phyloP scores from a whole-genome alignment of 2,888 invertebrate species.

The Drosophila parthenogenetica region DNA sequence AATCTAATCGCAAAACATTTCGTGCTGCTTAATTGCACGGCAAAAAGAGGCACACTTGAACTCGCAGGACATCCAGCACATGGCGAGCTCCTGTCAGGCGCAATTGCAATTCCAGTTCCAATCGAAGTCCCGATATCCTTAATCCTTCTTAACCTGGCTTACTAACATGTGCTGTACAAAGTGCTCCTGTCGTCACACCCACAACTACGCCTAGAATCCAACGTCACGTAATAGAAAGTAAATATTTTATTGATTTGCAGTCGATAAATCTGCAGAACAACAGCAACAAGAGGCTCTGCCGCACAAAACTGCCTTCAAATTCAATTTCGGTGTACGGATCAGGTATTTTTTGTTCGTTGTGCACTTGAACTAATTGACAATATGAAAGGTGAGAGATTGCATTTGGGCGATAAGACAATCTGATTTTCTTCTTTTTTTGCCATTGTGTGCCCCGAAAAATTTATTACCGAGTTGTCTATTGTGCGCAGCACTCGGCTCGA shows the following conservation, averaged over 20 bases:
- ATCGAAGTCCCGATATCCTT: background rate
- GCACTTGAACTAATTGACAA: constrained; percentile 80
- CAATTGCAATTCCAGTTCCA: background rate
- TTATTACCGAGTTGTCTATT: constrained; percentile 62
- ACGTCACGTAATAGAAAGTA: constrained; percentile 45
- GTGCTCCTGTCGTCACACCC: constrained; percentile 61
- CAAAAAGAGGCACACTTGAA: constrained; percentile 39
- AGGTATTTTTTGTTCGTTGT: constrained; percentile 41
- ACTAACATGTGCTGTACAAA: constrained; percentile 70
- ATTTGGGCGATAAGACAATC: constrained; percentile 68
- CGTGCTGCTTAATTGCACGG: constrained; percentile 65
- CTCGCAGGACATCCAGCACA: constrained; percentile 46
- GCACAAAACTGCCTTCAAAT: background rate
- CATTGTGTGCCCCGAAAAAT: constrained; percentile 57
- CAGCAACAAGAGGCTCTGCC: constrained; percentile 12
- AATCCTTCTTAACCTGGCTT: constrained; percentile 25
- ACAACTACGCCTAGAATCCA: constrained; percentile 18
- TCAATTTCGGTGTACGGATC: constrained; percentile 6
- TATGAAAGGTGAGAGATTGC: constrained; percentile 78
- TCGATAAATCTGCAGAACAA: constrained; percentile 47
- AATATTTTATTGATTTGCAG: constrained; percentile 70
- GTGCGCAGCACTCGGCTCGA: constrained; percentile 38
- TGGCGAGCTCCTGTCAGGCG: constrained; percentile 39
- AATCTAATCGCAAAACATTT: constrained; percentile 64
- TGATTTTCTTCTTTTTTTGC: constrained; percentile 43